Conservation (phyloP, 2,888 invertebrate species). For the Drosophila meridionalis region DNA sequence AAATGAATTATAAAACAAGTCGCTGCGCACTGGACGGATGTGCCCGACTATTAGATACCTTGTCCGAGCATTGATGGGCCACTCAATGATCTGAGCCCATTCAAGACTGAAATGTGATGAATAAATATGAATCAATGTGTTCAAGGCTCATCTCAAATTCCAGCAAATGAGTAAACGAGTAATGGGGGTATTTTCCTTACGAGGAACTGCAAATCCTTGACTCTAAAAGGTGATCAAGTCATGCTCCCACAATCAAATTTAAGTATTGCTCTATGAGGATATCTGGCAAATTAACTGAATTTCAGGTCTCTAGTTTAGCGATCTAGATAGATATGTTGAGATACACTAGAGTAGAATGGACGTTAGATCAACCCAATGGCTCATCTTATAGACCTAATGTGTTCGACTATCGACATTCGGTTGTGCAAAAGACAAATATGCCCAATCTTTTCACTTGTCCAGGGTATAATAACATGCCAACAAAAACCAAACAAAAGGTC, state of each 20-base stretch:
- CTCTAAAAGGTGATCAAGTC: background rate
- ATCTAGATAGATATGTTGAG: background rate
- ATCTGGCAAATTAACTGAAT: no score
- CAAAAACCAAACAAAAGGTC: slow-evolving; percentile 62
- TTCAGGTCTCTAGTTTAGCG: background rate
- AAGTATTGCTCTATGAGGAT: background rate
- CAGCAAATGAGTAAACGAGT: background rate
- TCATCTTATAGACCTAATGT: background rate
- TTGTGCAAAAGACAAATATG: background rate
- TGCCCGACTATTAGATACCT: background rate
- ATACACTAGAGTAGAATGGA: background rate
- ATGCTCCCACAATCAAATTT: no score
- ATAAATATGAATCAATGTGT: background rate
- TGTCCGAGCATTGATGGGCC: background rate
- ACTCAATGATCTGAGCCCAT: background rate
- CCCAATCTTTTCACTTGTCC: background rate
- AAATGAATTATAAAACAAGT: slow-evolving; percentile 76
- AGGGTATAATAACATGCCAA: slow-evolving; percentile 68
- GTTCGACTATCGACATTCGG: background rate
- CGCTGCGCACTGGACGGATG: background rate
- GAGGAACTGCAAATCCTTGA: background rate
- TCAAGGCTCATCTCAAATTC: background rate
- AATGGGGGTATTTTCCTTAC: background rate
- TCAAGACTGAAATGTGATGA: background rate
- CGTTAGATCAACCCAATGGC: background rate